Percentiles rank a stretch among this genome's conserved stretches.
Conservation (phyloP, 2,888 invertebrate species). For the Dryocosmus kuriphilus region DNA sequence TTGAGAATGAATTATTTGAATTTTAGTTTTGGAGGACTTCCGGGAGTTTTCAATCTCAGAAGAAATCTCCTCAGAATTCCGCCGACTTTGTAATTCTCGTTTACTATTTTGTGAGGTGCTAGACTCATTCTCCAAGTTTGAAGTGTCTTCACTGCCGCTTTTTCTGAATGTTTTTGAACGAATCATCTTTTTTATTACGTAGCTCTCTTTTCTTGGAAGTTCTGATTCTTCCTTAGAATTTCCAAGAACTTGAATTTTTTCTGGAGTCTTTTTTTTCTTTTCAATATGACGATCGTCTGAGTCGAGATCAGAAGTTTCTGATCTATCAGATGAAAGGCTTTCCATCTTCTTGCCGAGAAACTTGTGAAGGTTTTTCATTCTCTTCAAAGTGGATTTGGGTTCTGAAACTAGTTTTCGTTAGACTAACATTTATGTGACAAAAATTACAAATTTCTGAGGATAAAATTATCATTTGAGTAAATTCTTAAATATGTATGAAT, state of each 20-base stretch:
- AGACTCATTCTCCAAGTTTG: conserved; percentile 27
- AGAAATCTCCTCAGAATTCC: conserved; percentile 37
- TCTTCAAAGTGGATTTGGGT: not conserved
- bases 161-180: conserved; percentile 21
- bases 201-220: not conserved
- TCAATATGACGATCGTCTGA: not conserved
- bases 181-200: not conserved
- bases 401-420: not conserved
- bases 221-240: conserved; percentile 23
- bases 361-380: not conserved
- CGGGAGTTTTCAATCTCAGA: conserved; percentile 36
- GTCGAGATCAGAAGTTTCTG: conserved; percentile 28
- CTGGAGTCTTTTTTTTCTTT: not conserved
- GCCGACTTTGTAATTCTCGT: conserved; percentile 19
- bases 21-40: conserved; percentile 29
- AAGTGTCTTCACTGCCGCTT: conserved; percentile 18
- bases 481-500: not conserved
- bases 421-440: not conserved
- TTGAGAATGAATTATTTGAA: conserved; percentile 28
- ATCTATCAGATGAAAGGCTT: conserved; percentile 1
- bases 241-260: not conserved
- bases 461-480: not conserved
- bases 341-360: not conserved
- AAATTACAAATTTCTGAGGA: not conserved
- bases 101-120: conserved; percentile 29